A percentile compares a stretch with the other conserved stretches of the same genome.
Evolutionary conservation across 2,797 vertebrate species (phyloP).

Genomic region (Erethizon dorsatum): DNA sequence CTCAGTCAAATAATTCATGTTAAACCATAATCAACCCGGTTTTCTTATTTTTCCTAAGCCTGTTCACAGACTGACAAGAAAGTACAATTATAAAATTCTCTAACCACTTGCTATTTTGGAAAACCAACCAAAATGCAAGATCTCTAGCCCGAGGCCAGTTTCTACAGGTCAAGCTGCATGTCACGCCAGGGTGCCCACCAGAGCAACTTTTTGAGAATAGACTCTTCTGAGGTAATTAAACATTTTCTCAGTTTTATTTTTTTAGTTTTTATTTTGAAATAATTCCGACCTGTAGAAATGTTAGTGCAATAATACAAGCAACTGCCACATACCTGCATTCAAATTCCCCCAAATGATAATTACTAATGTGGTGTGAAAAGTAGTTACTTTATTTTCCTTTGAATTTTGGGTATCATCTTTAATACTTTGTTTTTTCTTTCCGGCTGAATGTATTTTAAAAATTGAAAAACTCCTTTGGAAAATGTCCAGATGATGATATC

Average conservation of each 20-base stretch:
- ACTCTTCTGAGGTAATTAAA: not conserved
- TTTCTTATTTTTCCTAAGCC: not conserved
- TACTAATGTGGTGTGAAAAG: not conserved
- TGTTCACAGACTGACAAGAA: not conserved
- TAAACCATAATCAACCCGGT: not conserved
- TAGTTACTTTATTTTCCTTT: not conserved
- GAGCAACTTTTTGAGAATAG: not conserved
- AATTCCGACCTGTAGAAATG: not conserved
- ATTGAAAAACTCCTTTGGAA: not conserved
- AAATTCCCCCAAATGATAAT: not conserved
- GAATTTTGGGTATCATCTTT: not conserved
- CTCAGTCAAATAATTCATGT: not conserved
- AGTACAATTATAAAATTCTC: not conserved
- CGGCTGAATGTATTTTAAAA: not conserved
- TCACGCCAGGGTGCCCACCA: not conserved
- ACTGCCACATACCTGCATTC: not conserved
- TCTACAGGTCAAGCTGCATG: not conserved
- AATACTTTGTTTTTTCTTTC: not conserved
- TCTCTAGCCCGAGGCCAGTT: not conserved
- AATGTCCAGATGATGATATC: not conserved
- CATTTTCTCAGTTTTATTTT: not conserved
- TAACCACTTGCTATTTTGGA: not conserved
- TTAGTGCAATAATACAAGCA: not conserved
- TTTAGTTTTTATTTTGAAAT: not conserved
- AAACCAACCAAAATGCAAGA: not conserved